Base-by-base conservation (phyloP, 92 coral and sea anemone species). In the Palythoa grandiflora region DNA sequence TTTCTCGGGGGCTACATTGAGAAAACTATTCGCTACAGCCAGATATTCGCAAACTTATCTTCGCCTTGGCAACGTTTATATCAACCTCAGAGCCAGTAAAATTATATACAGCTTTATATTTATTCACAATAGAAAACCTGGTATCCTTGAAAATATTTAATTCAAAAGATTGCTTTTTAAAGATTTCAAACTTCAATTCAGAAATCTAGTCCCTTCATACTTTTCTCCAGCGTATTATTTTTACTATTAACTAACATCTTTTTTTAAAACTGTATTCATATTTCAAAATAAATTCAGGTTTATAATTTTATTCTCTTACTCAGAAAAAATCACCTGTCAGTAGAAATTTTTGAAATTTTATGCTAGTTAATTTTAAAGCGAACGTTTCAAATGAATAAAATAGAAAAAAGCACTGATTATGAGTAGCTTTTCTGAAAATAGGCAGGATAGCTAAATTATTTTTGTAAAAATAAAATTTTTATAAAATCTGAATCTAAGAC, bases 31-130 rank as follows among this genome's bases (percentile, higher is more conserved):
- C 51, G 2, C n/a, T 57, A 14, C 9, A 38, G 15, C 50, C 50
- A 28, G 28, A 20, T 44, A 14, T 20, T 47, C n/a, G 28, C n/a
- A 12, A 16, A 9, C n/a, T 6, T n/a, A 35, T 48, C 4, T 20
- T 21, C 2, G 39, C 74, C 61, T 81, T 81, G 86, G 75, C 71
- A 81, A 66, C 86, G 86, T 66, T 81, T 81, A 66, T 75, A 38
- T 6, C 75, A 70, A 70, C 28, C 19, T 80, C 57, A 39, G 17
- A n/a, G 16, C 54, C 54, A 63, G 55, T 40, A 80, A 80, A 80
- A 80, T 28, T 80, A 81, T 80, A 81, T 81, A 81, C 86, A 66
- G 74, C 40, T 66, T 74, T 81, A 81, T 65, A 81, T 81, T 53
- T 52, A 81, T 66, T 65, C 86, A 81, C 73, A 65, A 81, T 37